Evolutionary conservation across 2,888 invertebrate species (phyloP).

Genomic region (Nephrotoma flavescens): DNA sequence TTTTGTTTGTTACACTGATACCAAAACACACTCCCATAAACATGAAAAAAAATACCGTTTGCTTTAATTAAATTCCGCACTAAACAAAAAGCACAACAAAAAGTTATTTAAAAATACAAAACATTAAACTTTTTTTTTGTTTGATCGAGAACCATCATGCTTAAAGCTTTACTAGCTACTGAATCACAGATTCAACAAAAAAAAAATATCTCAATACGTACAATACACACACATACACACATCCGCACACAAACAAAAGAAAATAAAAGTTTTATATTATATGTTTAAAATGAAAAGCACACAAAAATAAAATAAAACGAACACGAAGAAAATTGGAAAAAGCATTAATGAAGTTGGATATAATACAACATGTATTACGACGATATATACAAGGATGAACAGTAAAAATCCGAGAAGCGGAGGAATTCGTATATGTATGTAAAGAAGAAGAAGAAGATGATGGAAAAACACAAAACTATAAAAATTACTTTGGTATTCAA

Average conservation of each 20-base stretch:
- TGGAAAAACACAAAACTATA: neutral
- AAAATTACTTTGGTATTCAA: neutral
- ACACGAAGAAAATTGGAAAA: neutral
- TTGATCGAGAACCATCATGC: neutral
- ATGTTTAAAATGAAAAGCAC: neutral
- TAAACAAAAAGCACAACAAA: neutral
- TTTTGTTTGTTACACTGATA: neutral
- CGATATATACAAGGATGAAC: neutral
- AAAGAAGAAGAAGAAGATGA: neutral
- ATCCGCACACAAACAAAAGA: neutral
- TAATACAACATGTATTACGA: neutral
- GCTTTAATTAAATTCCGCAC: neutral
- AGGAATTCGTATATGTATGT: neutral
- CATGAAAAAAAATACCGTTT: neutral
- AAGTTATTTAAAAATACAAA: neutral
- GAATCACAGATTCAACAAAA: neutral
- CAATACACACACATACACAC: neutral
- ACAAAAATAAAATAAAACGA: neutral
- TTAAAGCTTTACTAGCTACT: neutral
- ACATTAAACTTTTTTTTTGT: neutral
- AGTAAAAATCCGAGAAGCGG: neutral
- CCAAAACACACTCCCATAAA: neutral
- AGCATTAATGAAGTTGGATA: neutral
- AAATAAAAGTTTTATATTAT: neutral
- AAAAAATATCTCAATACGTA: neutral